Evolutionary conservation across 2,113 vertebrate species (phyloP).

Genomic region (Brachionichthys hirsutus): DNA sequence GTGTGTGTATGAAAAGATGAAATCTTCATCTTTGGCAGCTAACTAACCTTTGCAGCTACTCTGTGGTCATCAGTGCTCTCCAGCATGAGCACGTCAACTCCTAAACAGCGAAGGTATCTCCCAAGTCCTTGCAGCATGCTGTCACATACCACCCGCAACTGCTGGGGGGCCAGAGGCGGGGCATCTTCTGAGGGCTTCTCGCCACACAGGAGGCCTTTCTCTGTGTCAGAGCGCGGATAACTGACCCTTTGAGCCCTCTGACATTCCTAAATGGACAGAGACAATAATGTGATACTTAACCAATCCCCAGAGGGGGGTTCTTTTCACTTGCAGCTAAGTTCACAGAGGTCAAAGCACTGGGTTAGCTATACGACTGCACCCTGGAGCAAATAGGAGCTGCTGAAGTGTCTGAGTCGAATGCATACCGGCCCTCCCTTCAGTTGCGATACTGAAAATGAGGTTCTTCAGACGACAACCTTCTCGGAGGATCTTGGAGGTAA

Average conservation of each 20-base stretch:
- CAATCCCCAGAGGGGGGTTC: constrained; percentile 69
- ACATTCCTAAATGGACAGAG: constrained; percentile 74
- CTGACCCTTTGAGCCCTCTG: constrained; percentile 71
- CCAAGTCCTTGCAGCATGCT: constrained; percentile 90
- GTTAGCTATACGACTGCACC: constrained; percentile 58
- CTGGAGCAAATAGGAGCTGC: constrained; percentile 58
- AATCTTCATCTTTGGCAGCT: not conserved
- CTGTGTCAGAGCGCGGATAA: constrained; percentile 43
- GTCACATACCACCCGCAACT: constrained; percentile 86
- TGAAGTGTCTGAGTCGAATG: constrained; percentile 60
- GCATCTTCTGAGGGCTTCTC: constrained; percentile 36
- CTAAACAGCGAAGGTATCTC: constrained; percentile 84
- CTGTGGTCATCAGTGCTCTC: constrained; percentile 82
- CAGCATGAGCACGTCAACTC: constrained; percentile 81
- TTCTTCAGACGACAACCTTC: constrained; percentile 25
- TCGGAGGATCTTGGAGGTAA: not conserved
- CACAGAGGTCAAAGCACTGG: constrained; percentile 61
- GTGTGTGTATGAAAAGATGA: not conserved
- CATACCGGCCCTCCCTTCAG: constrained; percentile 42
- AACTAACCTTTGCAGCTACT: constrained; percentile 81
- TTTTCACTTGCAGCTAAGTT: constrained; percentile 63
- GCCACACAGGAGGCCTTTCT: constrained; percentile 53
- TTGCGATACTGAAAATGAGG: constrained; percentile 34
- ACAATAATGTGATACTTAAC: constrained; percentile 75
- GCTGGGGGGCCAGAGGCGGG: constrained; percentile 61